Conservation (phyloP, 2,888 invertebrate genomes). For the Alloplasta piceator region DNA sequence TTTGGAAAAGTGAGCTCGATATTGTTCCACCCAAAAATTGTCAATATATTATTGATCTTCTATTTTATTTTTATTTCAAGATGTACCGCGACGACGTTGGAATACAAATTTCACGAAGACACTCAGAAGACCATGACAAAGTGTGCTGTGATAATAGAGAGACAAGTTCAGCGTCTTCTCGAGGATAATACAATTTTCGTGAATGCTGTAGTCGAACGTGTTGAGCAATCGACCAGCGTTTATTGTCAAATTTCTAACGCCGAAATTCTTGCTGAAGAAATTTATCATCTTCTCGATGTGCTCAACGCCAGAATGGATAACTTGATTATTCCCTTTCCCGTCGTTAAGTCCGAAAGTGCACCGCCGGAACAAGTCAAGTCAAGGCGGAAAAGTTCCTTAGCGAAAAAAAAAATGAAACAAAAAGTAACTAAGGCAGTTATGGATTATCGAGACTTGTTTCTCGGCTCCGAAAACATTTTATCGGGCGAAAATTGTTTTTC, state of each 20-base stretch:
- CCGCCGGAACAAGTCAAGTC: conserved; percentile 15
- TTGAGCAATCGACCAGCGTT: not conserved
- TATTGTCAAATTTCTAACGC: conserved; percentile 3
- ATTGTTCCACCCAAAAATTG: not conserved
- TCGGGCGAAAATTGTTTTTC: conserved; percentile 47
- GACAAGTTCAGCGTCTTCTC: conserved; percentile 48
- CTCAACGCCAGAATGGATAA: conserved; percentile 39
- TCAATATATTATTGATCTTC: not conserved
- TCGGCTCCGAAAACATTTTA: conserved; percentile 5
- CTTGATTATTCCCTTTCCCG: conserved; percentile 45
- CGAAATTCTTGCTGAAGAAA: conserved; percentile 6
- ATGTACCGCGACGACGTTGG: conserved; percentile 49
- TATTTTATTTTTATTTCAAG: conserved; percentile 41
- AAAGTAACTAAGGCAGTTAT: conserved; percentile 19
- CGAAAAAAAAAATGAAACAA: conserved; percentile 29
- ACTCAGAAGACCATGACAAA: conserved; percentile 52
- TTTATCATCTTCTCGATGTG: conserved; percentile 23
- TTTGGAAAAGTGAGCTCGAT: conserved; percentile 48
- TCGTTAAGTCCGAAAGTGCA: not conserved
- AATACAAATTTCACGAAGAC: conserved; percentile 65
- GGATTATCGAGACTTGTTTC: conserved; percentile 48
- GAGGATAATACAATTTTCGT: conserved; percentile 53
- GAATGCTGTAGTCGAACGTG: conserved; percentile 10
- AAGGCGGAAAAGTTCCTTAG: conserved; percentile 33
- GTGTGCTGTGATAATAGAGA: conserved; percentile 63